A percentile compares a stretch with the other conserved stretches of the same genome.
These are phyloP conservation scores for Zhengitettix transpicula DNA, from an alignment of 2,888 invertebrate species.

Conservation along the genomic window DNA sequence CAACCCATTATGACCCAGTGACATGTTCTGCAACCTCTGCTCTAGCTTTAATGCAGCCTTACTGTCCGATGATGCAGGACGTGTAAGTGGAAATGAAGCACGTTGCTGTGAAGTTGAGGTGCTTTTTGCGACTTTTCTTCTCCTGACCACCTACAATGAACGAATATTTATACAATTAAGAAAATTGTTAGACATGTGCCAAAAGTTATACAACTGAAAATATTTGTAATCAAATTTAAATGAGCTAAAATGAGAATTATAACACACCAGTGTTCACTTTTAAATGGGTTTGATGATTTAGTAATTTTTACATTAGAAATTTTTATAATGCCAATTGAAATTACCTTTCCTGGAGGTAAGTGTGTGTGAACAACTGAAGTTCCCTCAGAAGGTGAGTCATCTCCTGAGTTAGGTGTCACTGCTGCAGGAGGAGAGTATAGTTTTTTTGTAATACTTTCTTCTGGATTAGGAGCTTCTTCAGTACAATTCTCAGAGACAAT, in stretches of 20 bases:
- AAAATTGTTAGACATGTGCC: neutral
- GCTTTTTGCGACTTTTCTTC: conserved; percentile 29
- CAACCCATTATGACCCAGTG: conserved; percentile 5
- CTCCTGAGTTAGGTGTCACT: conserved; percentile 2
- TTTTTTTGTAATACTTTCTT: neutral
- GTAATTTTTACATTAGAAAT: no score
- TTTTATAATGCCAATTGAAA: neutral
- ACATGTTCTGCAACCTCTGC: conserved; percentile 26
- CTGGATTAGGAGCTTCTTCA: neutral
- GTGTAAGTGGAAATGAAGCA: conserved; percentile 48
- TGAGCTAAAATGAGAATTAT: no score
- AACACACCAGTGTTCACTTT: no score
- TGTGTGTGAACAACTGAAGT: conserved; percentile 44
- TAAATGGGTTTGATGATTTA: neutral
- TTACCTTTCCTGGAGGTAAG: conserved; percentile 54
- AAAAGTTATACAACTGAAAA: neutral
- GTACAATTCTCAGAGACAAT: neutral
- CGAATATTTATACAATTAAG: neutral
- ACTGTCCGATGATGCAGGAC: conserved; percentile 33
- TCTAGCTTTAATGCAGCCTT: conserved; percentile 32
- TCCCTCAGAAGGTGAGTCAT: conserved; percentile 38
- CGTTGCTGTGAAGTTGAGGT: conserved; percentile 31
- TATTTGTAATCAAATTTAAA: neutral
- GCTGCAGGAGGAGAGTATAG: neutral
- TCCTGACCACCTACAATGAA: conserved; percentile 38